Evolutionary conservation across 2,797 vertebrate genomes (phyloP).

Genomic region (Neomorphus geoffroyi): DNA sequence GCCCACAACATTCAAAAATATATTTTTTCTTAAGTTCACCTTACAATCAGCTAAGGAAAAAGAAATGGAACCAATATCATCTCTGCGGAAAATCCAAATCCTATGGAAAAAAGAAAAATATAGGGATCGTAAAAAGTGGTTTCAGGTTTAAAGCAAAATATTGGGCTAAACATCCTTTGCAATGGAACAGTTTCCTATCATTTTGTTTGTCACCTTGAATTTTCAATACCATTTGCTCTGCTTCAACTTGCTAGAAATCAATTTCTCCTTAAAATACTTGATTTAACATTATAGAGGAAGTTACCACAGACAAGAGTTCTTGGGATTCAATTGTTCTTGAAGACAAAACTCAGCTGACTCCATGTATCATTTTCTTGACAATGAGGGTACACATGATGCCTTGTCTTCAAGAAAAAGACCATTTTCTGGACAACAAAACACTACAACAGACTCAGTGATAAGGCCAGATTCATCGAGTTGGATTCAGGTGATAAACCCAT

Average conservation of each 20-base stretch:
- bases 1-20: not conserved
- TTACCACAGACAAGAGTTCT: not conserved
- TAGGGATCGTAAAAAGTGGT: not conserved
- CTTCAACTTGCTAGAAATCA: not conserved
- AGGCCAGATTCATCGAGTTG: not conserved
- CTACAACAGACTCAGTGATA: not conserved
- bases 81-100: not conserved
- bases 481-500: not conserved
- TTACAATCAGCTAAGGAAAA: not conserved
- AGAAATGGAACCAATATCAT: not conserved
- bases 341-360: not conserved
- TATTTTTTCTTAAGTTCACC: not conserved
- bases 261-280: not conserved
- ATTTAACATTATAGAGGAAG: not conserved
- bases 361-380: not conserved
- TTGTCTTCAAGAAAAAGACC: not conserved
- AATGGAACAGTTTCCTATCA: not conserved
- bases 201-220: not conserved
- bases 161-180: not conserved
- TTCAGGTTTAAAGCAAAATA: not conserved
- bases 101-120: not conserved
- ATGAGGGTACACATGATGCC: not conserved
- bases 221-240: not conserved
- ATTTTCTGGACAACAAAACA: not conserved
- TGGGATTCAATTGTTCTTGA: not conserved